phyloP scores from a whole-genome alignment of 2,113 vertebrate species.

The Macheiramphus alcinus region DNA sequence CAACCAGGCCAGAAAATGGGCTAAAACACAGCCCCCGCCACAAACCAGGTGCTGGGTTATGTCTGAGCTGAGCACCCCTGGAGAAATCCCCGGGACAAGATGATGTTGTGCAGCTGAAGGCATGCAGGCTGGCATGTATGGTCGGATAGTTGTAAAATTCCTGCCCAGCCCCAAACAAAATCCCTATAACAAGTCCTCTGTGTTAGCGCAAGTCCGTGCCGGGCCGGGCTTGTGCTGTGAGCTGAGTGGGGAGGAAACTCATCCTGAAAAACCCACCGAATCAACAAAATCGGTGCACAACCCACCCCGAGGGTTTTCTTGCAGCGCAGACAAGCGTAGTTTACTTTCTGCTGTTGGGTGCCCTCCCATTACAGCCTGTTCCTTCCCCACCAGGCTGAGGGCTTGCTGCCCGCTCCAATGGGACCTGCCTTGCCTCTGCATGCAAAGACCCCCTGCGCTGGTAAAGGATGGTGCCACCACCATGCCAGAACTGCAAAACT shows the following conservation, averaged over 20 bases:
- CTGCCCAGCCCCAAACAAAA: not conserved
- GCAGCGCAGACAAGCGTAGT: accelerated
- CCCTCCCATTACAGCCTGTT: not conserved
- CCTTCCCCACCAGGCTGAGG: not conserved
- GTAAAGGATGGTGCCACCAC: not conserved
- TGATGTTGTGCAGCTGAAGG: not conserved
- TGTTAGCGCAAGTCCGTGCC: not conserved
- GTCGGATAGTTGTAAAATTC: not conserved
- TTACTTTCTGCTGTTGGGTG: not conserved
- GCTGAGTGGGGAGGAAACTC: not conserved
- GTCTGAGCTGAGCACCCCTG: not conserved
- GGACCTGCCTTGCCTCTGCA: not conserved
- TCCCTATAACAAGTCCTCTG: not conserved
- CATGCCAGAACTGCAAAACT: not conserved
- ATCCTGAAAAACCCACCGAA: not conserved
- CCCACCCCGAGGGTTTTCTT: not conserved
- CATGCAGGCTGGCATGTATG: not conserved
- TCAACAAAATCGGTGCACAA: not conserved
- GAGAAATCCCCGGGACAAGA: not conserved
- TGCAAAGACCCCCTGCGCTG: not conserved
- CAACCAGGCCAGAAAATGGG: not conserved
- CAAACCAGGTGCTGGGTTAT: not conserved
- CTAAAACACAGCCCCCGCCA: not conserved
- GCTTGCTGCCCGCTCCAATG: not conserved
- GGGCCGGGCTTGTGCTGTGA: not conserved